Evolutionary conservation across 2,113 vertebrate species (phyloP).

Genomic region (Meleagris gallopavo): DNA sequence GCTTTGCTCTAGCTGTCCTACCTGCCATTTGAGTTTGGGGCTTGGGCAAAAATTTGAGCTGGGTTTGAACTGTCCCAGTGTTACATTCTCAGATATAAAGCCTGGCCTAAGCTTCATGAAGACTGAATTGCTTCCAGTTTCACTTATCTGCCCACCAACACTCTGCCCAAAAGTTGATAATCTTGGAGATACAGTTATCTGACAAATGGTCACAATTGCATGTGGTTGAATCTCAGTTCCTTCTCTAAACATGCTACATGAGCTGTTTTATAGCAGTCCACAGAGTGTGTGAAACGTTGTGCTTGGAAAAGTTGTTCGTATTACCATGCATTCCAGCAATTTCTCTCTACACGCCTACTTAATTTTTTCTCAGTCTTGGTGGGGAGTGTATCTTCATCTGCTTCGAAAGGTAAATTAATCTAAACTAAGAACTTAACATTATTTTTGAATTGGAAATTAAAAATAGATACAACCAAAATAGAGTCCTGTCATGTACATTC

Average conservation of each 20-base stretch:
- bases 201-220: neutral
- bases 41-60: conserved; percentile 36
- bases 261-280: neutral
- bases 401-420: neutral
- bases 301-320: neutral
- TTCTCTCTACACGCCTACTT: neutral
- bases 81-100: neutral
- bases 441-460: neutral
- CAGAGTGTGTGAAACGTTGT: neutral
- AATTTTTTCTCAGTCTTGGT: neutral
- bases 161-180: neutral
- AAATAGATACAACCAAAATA: neutral
- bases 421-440: neutral
- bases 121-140: neutral
- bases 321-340: neutral
- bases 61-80: conserved; percentile 30
- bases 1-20: neutral
- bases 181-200: neutral
- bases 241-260: neutral
- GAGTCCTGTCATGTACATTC: neutral
- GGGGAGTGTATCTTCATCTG: neutral
- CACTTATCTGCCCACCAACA: neutral
- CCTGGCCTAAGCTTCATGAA: neutral
- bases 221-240: neutral
- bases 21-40: neutral